A percentile compares a stretch with the other conserved stretches of the same genome.
Conservation (phyloP, 2,888 invertebrate genomes). For the Acleris holmiana region DNA sequence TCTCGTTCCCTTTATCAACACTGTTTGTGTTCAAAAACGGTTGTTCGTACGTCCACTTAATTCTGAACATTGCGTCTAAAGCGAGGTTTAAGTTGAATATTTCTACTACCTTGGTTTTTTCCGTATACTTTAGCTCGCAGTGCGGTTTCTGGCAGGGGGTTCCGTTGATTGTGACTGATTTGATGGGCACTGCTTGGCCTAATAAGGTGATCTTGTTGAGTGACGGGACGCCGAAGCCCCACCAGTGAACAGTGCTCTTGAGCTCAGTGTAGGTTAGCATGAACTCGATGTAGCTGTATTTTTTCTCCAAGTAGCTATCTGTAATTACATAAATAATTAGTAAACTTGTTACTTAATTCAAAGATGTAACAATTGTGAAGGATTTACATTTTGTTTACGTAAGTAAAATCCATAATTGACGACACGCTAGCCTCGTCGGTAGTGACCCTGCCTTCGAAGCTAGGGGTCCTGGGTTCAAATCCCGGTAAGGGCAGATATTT, state of each 20-base stretch:
- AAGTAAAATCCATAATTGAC: too few relatives aligned
- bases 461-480: too few relatives aligned
- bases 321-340: slow-evolving; percentile 42
- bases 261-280: slow-evolving; percentile 57
- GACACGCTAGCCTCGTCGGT: too few relatives aligned
- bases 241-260: slow-evolving; percentile 65
- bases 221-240: slow-evolving; percentile 76
- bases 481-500: too few relatives aligned
- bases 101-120: slow-evolving; percentile 53
- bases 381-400: too few relatives aligned
- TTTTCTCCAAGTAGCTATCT: slow-evolving; percentile 85
- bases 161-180: slow-evolving; percentile 59
- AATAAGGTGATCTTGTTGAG: slow-evolving; percentile 61
- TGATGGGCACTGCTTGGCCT: slow-evolving; percentile 53
- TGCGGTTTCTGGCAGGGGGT: slow-evolving; percentile 53
- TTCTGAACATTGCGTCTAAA: slow-evolving; percentile 64
- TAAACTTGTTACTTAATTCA: too few relatives aligned
- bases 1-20: slow-evolving; percentile 19
- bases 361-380: too few relatives aligned
- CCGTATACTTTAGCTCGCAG: slow-evolving; percentile 57
- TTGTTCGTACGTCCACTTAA: slow-evolving; percentile 61
- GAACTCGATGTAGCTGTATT: slow-evolving; percentile 83
- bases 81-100: slow-evolving; percentile 61
- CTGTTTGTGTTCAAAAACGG: slow-evolving; percentile 5
- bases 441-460: too few relatives aligned